Evolutionary conservation across 2,797 vertebrate species (phyloP).

Genomic region (Vireo griseus): DNA sequence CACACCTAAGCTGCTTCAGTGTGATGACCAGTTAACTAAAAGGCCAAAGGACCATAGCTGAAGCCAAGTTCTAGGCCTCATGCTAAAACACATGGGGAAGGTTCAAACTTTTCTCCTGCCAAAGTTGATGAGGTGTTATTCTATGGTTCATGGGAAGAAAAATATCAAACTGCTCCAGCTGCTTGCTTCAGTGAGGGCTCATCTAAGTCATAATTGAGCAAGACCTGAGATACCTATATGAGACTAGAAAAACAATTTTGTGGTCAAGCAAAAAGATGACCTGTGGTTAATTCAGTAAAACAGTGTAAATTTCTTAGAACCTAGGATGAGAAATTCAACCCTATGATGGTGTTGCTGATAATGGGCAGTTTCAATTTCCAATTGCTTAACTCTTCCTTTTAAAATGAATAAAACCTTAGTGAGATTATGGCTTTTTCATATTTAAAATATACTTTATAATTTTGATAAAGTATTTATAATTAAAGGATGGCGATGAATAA

Average conservation of each 20-base stretch:
- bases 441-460: not conserved
- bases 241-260: not conserved
- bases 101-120: not conserved
- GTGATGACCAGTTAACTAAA: not conserved
- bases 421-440: not conserved
- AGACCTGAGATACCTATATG: not conserved
- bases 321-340: not conserved
- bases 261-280: conserved; percentile 1
- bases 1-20: not conserved
- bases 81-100: not conserved
- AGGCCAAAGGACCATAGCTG: not conserved
- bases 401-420: not conserved
- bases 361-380: not conserved
- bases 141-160: not conserved
- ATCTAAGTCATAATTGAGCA: not conserved
- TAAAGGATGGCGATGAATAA: not conserved
- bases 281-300: conserved; percentile 16
- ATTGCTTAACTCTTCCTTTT: not conserved
- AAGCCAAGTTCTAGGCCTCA: not conserved
- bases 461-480: not conserved
- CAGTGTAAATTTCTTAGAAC: not conserved
- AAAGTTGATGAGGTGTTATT: not conserved
- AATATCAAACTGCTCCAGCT: not conserved
- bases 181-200: not conserved
- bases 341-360: not conserved